These are phyloP conservation scores for Chouioia cunea DNA, from an alignment of 2,888 invertebrate species.

Conservation along the genomic window DNA sequence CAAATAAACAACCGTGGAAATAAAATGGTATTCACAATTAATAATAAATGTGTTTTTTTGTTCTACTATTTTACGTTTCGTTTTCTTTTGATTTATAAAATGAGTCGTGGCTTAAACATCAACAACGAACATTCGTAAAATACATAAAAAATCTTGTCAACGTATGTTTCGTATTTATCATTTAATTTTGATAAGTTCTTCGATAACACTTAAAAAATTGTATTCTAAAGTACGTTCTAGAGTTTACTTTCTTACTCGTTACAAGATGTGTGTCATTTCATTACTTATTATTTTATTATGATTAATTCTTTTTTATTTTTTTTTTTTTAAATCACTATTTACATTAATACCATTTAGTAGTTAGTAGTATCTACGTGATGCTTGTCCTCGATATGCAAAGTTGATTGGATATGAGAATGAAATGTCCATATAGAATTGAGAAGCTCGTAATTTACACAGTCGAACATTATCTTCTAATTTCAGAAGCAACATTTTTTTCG, in stretches of 20 bases:
- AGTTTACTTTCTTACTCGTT: slow-evolving; percentile 13
- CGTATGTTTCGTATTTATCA: slow-evolving; percentile 1
- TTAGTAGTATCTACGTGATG: neutral
- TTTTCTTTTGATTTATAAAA: neutral
- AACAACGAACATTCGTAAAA: slow-evolving; percentile 38
- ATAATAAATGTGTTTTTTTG: too few relatives aligned
- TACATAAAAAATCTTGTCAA: slow-evolving; percentile 36
- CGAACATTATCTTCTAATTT: neutral
- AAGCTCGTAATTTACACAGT: slow-evolving; percentile 16
- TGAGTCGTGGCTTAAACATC: slow-evolving; percentile 5
- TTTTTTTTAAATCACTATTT: slow-evolving; percentile 15
- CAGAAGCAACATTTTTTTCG: neutral
- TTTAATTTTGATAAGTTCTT: slow-evolving; percentile 27
- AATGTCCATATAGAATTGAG: slow-evolving; percentile 5
- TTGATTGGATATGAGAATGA: slow-evolving; percentile 20
- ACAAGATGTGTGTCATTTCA: slow-evolving; percentile 2
- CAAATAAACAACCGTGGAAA: too few relatives aligned
- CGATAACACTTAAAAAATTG: slow-evolving; percentile 35
- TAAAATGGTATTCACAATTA: too few relatives aligned
- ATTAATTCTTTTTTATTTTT: too few relatives aligned
- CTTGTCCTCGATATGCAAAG: neutral
- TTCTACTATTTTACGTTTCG: neutral
- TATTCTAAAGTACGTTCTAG: slow-evolving; percentile 27
- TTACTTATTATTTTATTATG: too few relatives aligned
- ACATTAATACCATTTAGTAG: slow-evolving; percentile 9